Conservation (phyloP, 2,888 invertebrate species). For the Drosophila cognata region DNA sequence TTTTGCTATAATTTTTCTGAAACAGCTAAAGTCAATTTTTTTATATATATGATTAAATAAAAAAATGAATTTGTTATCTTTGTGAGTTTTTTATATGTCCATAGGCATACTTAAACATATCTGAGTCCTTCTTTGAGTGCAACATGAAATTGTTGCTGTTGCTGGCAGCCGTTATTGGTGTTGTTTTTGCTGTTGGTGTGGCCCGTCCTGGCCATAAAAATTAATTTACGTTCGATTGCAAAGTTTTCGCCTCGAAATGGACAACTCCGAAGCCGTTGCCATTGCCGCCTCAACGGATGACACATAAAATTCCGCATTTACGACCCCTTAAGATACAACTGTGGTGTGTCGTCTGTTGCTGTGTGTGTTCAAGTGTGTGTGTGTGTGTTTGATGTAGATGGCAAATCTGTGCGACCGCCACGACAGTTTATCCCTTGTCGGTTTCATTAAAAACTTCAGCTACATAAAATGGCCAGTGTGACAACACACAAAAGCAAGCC, state of each 20-base stretch:
- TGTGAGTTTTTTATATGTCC: background rate
- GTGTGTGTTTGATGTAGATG: conserved; percentile 19
- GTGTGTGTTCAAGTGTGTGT: conserved; percentile 33
- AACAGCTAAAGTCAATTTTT: background rate
- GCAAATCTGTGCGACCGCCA: conserved; percentile 14
- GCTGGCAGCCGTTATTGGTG: conserved; percentile 12
- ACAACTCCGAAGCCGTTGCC: conserved; percentile 13
- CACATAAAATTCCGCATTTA: conserved; percentile 78
- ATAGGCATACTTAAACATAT: conserved; percentile 1
- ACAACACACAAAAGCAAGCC: background rate
- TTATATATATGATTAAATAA: background rate
- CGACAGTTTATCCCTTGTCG: conserved; percentile 43
- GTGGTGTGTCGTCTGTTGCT: background rate
- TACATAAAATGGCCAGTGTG: conserved; percentile 32
- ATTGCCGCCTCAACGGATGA: conserved; percentile 52
- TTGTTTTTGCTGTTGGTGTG: conserved; percentile 4
- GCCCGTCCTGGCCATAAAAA: conserved; percentile 62
- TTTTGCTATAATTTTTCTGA: too few relatives aligned
- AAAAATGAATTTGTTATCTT: background rate
- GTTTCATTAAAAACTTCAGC: conserved; percentile 46
- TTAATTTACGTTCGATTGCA: conserved; percentile 79
- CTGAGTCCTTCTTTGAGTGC: conserved; percentile 7
- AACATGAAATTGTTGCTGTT: conserved; percentile 14
- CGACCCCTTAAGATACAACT: conserved; percentile 62
- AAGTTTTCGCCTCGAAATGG: conserved; percentile 59